These are phyloP conservation scores for Magallana nippona DNA, from an alignment of 2,888 invertebrate genomes.

Conservation along the genomic window DNA sequence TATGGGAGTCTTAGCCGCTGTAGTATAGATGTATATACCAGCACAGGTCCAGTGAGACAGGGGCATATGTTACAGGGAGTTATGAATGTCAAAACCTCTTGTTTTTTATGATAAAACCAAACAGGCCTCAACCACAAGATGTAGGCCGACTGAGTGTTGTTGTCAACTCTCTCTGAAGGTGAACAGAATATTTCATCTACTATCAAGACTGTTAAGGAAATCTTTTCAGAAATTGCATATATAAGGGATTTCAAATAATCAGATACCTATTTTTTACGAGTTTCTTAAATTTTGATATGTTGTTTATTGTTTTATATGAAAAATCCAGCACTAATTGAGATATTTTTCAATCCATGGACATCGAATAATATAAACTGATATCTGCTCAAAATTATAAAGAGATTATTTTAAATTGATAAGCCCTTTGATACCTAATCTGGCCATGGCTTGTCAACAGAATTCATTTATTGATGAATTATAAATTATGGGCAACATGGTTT, in stretches of 20 bases:
- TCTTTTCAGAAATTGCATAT: no score
- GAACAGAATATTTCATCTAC: neutral
- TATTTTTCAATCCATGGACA: neutral
- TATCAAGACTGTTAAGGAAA: neutral
- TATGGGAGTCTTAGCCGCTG: neutral
- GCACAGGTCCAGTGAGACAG: neutral
- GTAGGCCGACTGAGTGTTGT: neutral
- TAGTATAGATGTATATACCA: neutral
- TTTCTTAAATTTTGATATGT: no score
- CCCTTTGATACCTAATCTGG: neutral
- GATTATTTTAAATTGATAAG: neutral
- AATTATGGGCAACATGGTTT: neutral
- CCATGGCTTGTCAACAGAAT: neutral
- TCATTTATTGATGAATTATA: neutral
- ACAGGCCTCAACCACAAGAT: slow-evolving; percentile 6
- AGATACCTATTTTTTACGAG: no score
- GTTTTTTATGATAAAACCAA: slow-evolving; percentile 30
- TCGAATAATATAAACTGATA: neutral
- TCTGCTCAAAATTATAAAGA: neutral
- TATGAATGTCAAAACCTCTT: slow-evolving; percentile 2
- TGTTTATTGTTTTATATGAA: no score
- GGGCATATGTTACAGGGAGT: neutral
- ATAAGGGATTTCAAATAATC: no score
- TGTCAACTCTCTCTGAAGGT: neutral
- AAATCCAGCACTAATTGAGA: no score